phyloP scores from a whole-genome alignment of 2,888 invertebrate species.

The Hypolimnas misippus region DNA sequence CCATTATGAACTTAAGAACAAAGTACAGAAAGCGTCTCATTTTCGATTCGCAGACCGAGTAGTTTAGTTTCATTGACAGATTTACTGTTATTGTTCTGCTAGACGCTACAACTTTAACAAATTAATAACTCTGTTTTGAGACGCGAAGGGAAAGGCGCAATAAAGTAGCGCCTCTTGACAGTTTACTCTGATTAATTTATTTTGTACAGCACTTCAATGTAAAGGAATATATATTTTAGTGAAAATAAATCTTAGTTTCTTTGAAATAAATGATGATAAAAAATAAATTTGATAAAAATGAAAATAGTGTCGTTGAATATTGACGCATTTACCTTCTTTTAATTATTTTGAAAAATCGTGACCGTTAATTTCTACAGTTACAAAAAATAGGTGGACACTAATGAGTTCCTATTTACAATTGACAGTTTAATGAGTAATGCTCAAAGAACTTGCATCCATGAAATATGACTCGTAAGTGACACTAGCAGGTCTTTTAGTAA shows the following conservation, averaged over 20 bases:
- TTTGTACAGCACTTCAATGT: constrained; percentile 4
- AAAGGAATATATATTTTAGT: constrained; percentile 8
- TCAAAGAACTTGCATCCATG: too few relatives aligned
- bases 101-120: constrained; percentile 47
- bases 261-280: not conserved
- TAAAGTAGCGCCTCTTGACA: constrained; percentile 29
- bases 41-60: constrained; percentile 38
- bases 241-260: not conserved
- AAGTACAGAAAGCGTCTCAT: constrained; percentile 33
- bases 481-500: too few relatives aligned
- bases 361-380: too few relatives aligned
- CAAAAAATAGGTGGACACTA: too few relatives aligned
- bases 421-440: too few relatives aligned
- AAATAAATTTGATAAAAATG: too few relatives aligned
- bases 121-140: constrained; percentile 50
- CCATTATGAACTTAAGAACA: not conserved
- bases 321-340: too few relatives aligned
- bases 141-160: constrained; percentile 12
- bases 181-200: constrained; percentile 23
- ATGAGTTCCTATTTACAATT: too few relatives aligned
- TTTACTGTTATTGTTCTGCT: constrained; percentile 56
- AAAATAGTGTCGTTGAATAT: too few relatives aligned
- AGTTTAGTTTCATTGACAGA: constrained; percentile 53
- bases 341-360: too few relatives aligned
- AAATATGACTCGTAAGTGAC: too few relatives aligned